phyloP scores from a whole-genome alignment of 2,797 vertebrate species.

The Tangara arthus region DNA sequence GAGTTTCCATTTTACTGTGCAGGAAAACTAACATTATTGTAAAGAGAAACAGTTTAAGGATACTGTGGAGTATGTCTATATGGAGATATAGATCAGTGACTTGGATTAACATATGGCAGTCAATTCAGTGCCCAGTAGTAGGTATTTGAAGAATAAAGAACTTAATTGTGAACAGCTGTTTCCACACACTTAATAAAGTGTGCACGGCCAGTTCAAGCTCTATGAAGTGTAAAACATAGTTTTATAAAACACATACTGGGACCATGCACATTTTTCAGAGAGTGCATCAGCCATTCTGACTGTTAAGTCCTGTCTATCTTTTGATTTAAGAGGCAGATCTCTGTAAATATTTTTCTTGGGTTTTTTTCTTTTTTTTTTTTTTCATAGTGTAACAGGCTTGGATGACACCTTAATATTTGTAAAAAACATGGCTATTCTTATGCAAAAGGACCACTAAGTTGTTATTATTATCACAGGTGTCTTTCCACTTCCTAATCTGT shows the following conservation, averaged over 20 bases:
- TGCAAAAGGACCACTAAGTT: background rate
- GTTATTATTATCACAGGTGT: background rate
- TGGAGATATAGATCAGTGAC: slow-evolving; percentile 31
- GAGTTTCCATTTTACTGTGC: background rate
- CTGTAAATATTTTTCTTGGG: background rate
- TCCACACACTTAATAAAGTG: slow-evolving; percentile 58
- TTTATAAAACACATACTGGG: slow-evolving; percentile 17
- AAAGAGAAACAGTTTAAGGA: background rate
- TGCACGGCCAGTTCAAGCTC: slow-evolving; percentile 38
- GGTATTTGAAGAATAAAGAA: slow-evolving; percentile 51
- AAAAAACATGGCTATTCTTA: background rate
- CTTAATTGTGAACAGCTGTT: slow-evolving; percentile 64
- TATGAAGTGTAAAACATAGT: slow-evolving; percentile 50
- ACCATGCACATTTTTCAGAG: slow-evolving; percentile 11
- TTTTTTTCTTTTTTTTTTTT: background rate
- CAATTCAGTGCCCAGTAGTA: slow-evolving; percentile 46
- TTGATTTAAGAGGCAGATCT: background rate
- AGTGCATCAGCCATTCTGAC: background rate
- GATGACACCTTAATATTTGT: background rate
- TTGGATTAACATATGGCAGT: slow-evolving; percentile 36
- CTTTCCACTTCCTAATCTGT: background rate
- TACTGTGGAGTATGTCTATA: background rate
- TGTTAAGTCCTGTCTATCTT: background rate
- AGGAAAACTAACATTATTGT: slow-evolving; percentile 33
- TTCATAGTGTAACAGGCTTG: background rate